A percentile compares a stretch with the other conserved stretches of the same genome.
phyloP scores from a whole-genome alignment of 1,140 invertebrate species.

The Rhynchophorus ferrugineus region DNA sequence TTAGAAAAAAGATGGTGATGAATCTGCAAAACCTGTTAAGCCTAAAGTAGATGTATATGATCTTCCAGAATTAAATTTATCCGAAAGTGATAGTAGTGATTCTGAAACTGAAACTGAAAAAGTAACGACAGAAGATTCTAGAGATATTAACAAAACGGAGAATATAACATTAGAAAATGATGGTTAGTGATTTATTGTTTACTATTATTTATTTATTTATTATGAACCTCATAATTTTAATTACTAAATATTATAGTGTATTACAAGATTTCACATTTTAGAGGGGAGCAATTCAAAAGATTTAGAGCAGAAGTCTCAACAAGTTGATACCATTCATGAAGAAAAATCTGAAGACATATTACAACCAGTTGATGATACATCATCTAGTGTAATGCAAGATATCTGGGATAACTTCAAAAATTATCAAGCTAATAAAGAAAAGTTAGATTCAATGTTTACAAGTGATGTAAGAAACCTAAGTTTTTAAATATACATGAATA shows the following conservation, averaged over 20 bases:
- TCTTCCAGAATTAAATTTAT: slow-evolving; percentile 71
- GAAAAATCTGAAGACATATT: slow-evolving; percentile 3
- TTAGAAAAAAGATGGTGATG: slow-evolving; percentile 38
- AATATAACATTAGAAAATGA: slow-evolving; percentile 6
- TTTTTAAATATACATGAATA: too few species aligned
- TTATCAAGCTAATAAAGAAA: slow-evolving; percentile 52
- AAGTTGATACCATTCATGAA: not conserved
- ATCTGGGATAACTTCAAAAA: slow-evolving; percentile 78
- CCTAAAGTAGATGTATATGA: slow-evolving; percentile 56
- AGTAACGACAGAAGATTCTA: slow-evolving; percentile 13
- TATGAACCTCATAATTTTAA: too few species aligned
- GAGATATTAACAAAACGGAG: slow-evolving; percentile 22
- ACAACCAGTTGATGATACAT: slow-evolving; percentile 8
- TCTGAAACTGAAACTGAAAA: slow-evolving; percentile 52
- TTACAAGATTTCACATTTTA: not conserved
- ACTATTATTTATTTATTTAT: not conserved
- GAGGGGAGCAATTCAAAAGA: slow-evolving; percentile 11
- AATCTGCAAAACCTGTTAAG: slow-evolving; percentile 58
- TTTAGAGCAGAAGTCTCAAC: not conserved
- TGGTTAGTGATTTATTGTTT: not conserved
- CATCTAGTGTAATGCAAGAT: slow-evolving; percentile 51
- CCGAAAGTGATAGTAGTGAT: slow-evolving; percentile 70
- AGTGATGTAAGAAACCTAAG: slow-evolving; percentile 9
- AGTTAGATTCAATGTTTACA: slow-evolving; percentile 36
- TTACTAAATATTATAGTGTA: not conserved